Evolutionary conservation across 1,140 invertebrate species (phyloP), one percentile per base, ranked within the genome.

Genomic region (Bombyx mandarina): DNA sequence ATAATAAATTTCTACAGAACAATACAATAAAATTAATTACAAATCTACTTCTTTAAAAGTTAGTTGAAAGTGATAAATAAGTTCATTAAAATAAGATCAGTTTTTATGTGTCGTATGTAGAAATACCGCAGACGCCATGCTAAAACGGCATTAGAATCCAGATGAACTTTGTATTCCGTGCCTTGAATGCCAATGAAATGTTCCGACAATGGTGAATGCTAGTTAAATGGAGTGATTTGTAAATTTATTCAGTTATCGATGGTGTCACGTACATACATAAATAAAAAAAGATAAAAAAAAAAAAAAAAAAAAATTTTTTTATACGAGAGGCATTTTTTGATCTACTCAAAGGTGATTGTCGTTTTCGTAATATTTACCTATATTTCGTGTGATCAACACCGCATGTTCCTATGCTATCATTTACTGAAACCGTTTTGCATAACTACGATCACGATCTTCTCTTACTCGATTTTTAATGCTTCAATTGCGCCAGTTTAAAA

Each of bases 401-500:
- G 56, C 60, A 55, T 55, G 68, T 75, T 74, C 74, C 69, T 73
- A 70, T 73, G 70, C 26, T 1, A 35, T 35, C 26, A 35, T 35
- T 35, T 35, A 35, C 26, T 35, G 26, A 35, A 35, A 3, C 2
- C 26, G 60, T 73, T 84, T 84, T 81, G 77, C 81, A 84, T 81
- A 82, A 81, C 65, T 57, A 48, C 60, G 53, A 65, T 75, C 79
- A 82, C 81, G 81, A 81, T 65, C 62, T 57, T 35, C 52, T 54
- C 67, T 66, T 71, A 61, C 66, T 60, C 67, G 67, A 65, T 66
- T 61, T 73, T 75, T 63, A 77, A 76, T 67, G 64, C 65, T 73
- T 68, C 73, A 71, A 77, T 81, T 76, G 70, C 59, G 60, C 61
- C 71, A 60, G 73, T 77, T 78, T 72, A 66, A 60, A 79, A 71